Evolutionary conservation across 2,888 invertebrate species (phyloP).

Genomic region (Euclidia mi): DNA sequence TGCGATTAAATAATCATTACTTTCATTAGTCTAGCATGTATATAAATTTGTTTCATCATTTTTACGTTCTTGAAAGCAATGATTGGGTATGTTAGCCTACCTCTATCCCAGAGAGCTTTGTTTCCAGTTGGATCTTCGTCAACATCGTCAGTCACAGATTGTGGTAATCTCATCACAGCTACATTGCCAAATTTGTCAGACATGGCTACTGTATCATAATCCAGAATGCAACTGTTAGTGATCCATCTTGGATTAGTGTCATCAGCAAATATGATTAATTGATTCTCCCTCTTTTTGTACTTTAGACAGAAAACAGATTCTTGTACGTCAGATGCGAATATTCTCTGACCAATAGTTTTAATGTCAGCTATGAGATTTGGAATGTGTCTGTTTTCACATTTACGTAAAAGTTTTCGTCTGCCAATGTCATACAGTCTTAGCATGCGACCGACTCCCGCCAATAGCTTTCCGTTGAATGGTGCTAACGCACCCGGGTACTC

Average conservation of each 20-base stretch:
- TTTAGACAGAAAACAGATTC: slow-evolving; percentile 99
- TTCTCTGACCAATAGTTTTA: slow-evolving; percentile 97
- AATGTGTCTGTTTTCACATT: slow-evolving; percentile 99
- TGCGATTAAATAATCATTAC: slow-evolving; percentile 76
- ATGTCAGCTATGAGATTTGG: slow-evolving; percentile 98
- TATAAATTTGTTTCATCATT: slow-evolving; percentile 83
- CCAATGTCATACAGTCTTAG: slow-evolving; percentile 98
- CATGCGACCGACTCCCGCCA: slow-evolving; percentile 98
- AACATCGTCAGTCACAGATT: slow-evolving; percentile 98
- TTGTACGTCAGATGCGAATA: slow-evolving; percentile 98
- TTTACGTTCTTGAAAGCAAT: no score
- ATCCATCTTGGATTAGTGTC: slow-evolving; percentile 99
- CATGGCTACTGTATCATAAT: slow-evolving; percentile 98
- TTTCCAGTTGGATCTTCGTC: slow-evolving; percentile 99
- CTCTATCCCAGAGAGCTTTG: slow-evolving; percentile 98
- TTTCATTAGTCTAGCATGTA: slow-evolving; percentile 90
- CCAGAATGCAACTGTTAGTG: slow-evolving; percentile 97
- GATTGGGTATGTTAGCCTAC: no score
- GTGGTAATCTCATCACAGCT: slow-evolving; percentile 96
- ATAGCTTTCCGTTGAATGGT: slow-evolving; percentile 96
- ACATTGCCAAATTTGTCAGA: slow-evolving; percentile 99
- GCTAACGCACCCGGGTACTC: slow-evolving; percentile 97
- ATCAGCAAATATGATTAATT: slow-evolving; percentile 99
- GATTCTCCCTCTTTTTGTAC: slow-evolving; percentile 98
- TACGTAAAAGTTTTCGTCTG: slow-evolving; percentile 96